Conservation (phyloP, 2,888 invertebrate species). For the Brenthis daphne region DNA sequence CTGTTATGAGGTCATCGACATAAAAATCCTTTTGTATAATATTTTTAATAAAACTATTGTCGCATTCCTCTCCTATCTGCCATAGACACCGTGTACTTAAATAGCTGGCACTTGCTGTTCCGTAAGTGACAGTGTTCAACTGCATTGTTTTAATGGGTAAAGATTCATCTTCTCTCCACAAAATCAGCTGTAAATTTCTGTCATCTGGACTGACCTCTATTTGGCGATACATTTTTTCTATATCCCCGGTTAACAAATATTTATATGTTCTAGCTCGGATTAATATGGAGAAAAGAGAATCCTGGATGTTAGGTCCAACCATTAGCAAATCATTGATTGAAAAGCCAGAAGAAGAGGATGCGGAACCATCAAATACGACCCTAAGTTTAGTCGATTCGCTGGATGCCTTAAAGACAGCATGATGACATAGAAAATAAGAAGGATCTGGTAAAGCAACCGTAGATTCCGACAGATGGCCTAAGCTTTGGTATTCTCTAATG, state of each 20-base stretch:
- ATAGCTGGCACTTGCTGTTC: neutral
- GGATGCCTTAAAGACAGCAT: conserved; percentile 47
- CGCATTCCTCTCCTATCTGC: neutral
- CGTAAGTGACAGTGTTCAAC: too few species aligned
- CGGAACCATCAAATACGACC: conserved; percentile 33
- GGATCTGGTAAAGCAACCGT: conserved; percentile 11
- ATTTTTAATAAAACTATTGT: conserved; percentile 22
- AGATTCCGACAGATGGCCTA: conserved; percentile 30
- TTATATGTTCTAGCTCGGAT: conserved; percentile 37
- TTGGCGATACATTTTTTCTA: conserved; percentile 47
- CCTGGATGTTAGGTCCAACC: conserved; percentile 47
- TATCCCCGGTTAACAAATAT: conserved; percentile 51
- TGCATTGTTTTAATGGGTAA: neutral
- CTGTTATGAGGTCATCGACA: conserved; percentile 30
- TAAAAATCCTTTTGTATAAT: conserved; percentile 45
- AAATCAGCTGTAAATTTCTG: neutral
- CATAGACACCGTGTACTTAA: neutral
- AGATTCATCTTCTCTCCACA: neutral
- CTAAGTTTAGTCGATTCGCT: conserved; percentile 49
- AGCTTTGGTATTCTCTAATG: conserved; percentile 28
- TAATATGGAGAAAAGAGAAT: conserved; percentile 23
- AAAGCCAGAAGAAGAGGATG: conserved; percentile 40
- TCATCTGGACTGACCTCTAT: conserved; percentile 17
- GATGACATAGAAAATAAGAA: conserved; percentile 53
- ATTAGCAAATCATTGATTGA: conserved; percentile 48